Conservation (phyloP, 1,140 invertebrate species). For the Pristionchus pacificus region DNA sequence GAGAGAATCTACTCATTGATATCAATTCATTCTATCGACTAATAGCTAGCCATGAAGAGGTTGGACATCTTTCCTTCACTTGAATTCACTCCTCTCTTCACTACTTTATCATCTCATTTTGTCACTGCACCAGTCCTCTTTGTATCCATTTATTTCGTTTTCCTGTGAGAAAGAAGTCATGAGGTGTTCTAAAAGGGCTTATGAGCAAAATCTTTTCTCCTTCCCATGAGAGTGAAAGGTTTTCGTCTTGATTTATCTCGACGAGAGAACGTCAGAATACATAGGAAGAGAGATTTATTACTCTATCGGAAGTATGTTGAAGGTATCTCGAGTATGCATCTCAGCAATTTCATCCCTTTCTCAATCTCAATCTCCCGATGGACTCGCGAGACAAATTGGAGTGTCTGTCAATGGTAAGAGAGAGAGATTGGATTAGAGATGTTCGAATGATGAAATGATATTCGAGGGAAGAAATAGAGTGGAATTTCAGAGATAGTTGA, state of each 20-base stretch:
- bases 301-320: too few relatives aligned
- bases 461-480: slow-evolving; percentile 83
- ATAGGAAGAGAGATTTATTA: too few relatives aligned
- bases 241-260: too few relatives aligned
- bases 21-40: slow-evolving; percentile 59
- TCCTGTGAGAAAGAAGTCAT: too few relatives aligned
- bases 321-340: not conserved
- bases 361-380: not conserved
- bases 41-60: slow-evolving; percentile 31
- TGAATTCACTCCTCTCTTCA: too few relatives aligned
- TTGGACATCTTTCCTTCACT: too few relatives aligned
- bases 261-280: too few relatives aligned
- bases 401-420: not conserved
- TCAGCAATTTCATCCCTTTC: not conserved
- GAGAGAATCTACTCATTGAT: slow-evolving; percentile 73
- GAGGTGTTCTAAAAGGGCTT: too few relatives aligned
- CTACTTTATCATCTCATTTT: slow-evolving; percentile 3
- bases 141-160: too few relatives aligned
- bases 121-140: too few relatives aligned
- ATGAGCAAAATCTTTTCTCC: too few relatives aligned
- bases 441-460: slow-evolving; percentile 65
- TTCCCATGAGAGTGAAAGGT: too few relatives aligned
- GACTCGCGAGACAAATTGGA: not conserved
- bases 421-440: slow-evolving; percentile 43
- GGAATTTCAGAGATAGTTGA: slow-evolving; percentile 42